Evolutionary conservation across 2,113 vertebrate species (phyloP).

Genomic region (Guaruba guarouba): DNA sequence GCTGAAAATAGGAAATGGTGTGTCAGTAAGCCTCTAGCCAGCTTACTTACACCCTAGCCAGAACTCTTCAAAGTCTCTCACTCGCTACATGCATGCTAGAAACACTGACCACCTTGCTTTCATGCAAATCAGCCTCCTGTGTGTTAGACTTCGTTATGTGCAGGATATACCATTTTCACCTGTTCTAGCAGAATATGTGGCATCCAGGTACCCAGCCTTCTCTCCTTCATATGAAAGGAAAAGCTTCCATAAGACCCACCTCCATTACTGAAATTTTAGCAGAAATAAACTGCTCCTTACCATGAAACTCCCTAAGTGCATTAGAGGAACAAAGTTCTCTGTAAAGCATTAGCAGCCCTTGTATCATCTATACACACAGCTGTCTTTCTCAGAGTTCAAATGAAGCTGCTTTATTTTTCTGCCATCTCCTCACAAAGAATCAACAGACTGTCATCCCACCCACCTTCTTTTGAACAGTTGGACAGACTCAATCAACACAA

Average conservation of each 20-base stretch:
- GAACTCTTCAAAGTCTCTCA: background rate
- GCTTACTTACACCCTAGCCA: background rate
- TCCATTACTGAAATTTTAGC: background rate
- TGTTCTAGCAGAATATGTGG: background rate
- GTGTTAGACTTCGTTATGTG: background rate
- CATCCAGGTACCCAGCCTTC: background rate
- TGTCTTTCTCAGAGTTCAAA: background rate
- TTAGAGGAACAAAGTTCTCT: background rate
- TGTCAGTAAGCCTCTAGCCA: background rate
- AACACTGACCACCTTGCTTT: background rate
- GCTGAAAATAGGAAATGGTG: background rate
- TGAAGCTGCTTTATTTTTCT: background rate
- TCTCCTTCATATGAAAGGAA: background rate
- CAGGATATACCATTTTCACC: background rate
- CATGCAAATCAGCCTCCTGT: background rate
- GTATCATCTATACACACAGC: background rate
- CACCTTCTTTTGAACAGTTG: background rate
- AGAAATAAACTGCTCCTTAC: background rate
- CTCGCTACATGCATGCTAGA: rapidly evolving
- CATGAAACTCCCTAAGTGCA: background rate
- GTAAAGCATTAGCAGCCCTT: background rate
- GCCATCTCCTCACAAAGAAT: background rate
- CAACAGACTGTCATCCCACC: background rate
- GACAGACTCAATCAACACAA: background rate
- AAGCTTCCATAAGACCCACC: background rate